A percentile compares a stretch with the other conserved stretches of the same genome.
Evolutionary conservation across 2,113 vertebrate genomes (phyloP).

Genomic region (Onychostruthus taczanowskii): DNA sequence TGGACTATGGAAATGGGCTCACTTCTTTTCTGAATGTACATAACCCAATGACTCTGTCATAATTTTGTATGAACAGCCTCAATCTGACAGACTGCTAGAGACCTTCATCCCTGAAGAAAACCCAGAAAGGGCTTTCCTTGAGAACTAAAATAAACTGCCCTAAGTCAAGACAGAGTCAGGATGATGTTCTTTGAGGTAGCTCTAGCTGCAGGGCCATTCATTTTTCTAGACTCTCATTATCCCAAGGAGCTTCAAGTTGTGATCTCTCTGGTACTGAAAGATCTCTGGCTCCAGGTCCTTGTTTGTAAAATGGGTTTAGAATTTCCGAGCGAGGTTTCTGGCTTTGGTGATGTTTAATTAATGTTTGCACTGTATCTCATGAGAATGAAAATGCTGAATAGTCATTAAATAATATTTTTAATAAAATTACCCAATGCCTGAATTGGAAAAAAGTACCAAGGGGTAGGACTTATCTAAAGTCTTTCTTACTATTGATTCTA

Average conservation of each 20-base stretch:
- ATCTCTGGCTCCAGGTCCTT: constrained; percentile 7
- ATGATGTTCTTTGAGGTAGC: background rate
- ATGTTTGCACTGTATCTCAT: constrained; percentile 7
- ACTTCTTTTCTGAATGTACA: background rate
- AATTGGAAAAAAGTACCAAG: constrained; percentile 20
- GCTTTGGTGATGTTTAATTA: constrained; percentile 35
- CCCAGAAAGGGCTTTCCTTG: background rate
- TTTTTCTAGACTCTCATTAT: background rate
- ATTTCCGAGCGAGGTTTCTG: background rate
- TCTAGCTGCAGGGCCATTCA: background rate
- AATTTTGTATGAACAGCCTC: background rate
- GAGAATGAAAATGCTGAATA: constrained; percentile 17
- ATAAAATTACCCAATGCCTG: constrained; percentile 5
- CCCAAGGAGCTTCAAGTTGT: background rate
- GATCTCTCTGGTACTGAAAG: background rate
- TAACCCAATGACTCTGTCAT: background rate
- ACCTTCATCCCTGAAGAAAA: background rate
- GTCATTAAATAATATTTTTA: constrained; percentile 30
- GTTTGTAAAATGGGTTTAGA: constrained; percentile 19
- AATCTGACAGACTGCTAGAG: background rate
- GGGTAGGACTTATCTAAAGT: background rate
- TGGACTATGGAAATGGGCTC: background rate
- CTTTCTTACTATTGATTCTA: constrained; percentile 8
- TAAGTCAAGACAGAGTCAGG: background rate
- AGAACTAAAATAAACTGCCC: background rate